phyloP scores from a whole-genome alignment of 2,888 invertebrate genomes.

The Punctoribates punctum region DNA sequence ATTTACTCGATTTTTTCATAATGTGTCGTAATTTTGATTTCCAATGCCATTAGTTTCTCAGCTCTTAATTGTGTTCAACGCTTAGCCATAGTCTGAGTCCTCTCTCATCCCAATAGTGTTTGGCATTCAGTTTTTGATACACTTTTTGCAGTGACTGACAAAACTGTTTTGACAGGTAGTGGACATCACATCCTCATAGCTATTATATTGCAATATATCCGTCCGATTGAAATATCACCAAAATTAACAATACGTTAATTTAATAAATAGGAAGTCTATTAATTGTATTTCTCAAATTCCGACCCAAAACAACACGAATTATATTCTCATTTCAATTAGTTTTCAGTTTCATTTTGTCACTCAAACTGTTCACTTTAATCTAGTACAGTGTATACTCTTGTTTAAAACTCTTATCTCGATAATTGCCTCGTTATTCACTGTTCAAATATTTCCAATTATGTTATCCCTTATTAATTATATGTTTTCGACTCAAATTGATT shows the following conservation, averaged over 20 bases:
- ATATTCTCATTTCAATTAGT: neutral
- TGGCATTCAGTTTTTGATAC: neutral
- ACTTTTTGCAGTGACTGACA: neutral
- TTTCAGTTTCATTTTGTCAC: neutral
- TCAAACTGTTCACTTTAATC: neutral
- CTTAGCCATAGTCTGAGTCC: neutral
- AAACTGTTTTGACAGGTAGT: conserved; percentile 15
- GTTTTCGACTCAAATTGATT: neutral
- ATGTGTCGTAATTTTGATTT: neutral
- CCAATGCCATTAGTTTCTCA: conserved; percentile 15
- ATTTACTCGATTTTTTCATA: conserved; percentile 23
- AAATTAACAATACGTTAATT: conserved; percentile 23
- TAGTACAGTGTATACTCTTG: neutral
- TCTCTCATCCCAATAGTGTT: conserved; percentile 14
- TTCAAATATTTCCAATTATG: neutral
- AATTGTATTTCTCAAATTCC: conserved; percentile 29
- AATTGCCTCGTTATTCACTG: too few species aligned
- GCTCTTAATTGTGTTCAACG: neutral
- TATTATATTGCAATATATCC: conserved; percentile 34
- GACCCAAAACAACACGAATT: conserved; percentile 17
- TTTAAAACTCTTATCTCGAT: neutral
- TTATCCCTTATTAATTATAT: neutral
- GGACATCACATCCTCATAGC: conserved; percentile 18
- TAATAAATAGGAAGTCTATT: conserved; percentile 13
- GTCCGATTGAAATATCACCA: conserved; percentile 14